phyloP scores from a whole-genome alignment of 2,113 vertebrate genomes.

The Leucopsar rothschildi region DNA sequence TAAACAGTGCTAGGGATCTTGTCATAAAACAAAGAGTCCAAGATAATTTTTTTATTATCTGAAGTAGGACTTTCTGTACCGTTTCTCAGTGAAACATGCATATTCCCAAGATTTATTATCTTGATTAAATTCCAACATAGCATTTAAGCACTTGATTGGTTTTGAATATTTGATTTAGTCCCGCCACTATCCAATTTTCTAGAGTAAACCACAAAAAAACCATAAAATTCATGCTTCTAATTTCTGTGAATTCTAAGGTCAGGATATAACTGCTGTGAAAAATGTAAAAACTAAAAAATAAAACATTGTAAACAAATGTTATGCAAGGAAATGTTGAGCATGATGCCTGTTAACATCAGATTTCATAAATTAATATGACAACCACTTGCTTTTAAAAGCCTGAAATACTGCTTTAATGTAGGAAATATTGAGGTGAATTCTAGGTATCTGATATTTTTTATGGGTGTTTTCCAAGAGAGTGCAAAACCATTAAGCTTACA shows the following conservation, averaged over 20 bases:
- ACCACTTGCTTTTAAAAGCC: background rate
- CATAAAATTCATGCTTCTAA: background rate
- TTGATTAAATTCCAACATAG: background rate
- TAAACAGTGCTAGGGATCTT: background rate
- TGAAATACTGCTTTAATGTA: background rate
- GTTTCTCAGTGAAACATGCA: background rate
- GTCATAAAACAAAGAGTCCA: background rate
- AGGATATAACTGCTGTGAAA: background rate
- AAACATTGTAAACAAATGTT: background rate
- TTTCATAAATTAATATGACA: background rate
- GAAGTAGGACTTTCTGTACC: background rate
- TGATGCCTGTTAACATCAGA: background rate
- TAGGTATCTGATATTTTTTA: background rate
- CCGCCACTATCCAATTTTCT: background rate
- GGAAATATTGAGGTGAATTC: background rate
- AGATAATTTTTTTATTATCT: background rate
- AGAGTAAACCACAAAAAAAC: background rate
- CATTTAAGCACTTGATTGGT: background rate
- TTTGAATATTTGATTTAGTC: constrained; percentile 25
- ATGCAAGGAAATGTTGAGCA: background rate
- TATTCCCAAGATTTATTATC: constrained; percentile 4
- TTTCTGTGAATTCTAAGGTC: constrained; percentile 18
- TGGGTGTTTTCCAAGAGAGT: background rate
- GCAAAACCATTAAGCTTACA: background rate
- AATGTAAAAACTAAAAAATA: constrained; percentile 1